Conservation (phyloP, 2,113 vertebrate species). For the Protobothrops mucrosquamatus region DNA sequence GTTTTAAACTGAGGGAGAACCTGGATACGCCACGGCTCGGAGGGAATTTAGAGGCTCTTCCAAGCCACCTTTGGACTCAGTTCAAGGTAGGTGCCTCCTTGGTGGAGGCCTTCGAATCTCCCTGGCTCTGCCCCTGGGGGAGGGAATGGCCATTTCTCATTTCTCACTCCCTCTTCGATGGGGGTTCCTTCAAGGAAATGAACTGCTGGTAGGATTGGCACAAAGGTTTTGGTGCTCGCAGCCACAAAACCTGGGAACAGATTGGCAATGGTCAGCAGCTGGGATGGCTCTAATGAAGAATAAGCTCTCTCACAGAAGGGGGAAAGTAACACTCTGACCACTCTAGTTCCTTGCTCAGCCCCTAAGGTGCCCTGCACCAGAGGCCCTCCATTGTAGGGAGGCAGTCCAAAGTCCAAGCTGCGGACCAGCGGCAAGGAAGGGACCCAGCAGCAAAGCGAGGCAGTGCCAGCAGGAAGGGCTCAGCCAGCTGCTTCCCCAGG, state of each 20-base stretch:
- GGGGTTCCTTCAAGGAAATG: neutral
- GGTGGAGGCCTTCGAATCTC: neutral
- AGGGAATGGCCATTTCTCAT: neutral
- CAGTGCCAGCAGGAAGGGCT: neutral
- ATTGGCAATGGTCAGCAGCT: neutral
- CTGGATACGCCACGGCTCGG: neutral
- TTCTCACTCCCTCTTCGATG: neutral
- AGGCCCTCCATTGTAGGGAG: neutral
- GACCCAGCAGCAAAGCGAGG: neutral
- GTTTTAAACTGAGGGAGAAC: neutral
- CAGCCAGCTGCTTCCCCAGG: neutral
- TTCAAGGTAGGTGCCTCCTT: neutral
- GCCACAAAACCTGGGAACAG: neutral
- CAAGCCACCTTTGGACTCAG: neutral
- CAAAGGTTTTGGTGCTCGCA: neutral
- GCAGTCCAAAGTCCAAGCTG: neutral
- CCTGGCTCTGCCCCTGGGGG: neutral
- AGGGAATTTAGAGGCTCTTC: neutral
- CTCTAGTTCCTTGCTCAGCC: neutral
- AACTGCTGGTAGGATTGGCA: neutral
- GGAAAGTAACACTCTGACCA: neutral
- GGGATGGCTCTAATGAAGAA: neutral
- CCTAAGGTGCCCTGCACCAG: neutral
- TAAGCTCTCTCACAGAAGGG: neutral
- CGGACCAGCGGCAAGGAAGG: neutral